Evolutionary conservation across 2,888 invertebrate genomes (phyloP), one percentile per base, ranked within the genome.

Genomic region (Eledona agricola): DNA sequence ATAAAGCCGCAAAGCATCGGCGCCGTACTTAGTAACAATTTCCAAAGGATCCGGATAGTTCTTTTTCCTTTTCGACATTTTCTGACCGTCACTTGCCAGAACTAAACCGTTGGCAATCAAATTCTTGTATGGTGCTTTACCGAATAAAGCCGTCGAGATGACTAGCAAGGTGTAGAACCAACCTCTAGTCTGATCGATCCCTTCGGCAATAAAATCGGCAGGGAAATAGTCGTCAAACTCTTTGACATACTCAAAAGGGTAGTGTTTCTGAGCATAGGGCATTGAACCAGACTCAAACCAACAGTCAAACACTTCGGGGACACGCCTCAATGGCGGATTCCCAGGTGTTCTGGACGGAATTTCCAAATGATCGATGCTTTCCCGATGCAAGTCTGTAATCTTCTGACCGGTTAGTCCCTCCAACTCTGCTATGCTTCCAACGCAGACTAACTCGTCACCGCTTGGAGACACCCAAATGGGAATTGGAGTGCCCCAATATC

Each of bases 251-350:
- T 97, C 94, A 76, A 99, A 99, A 0, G 99, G 99, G 75, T 93
- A 99, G 77, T 97, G 96, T 64, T 86, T 83, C 73, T 96, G 96
- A 0, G 96, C 98, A 71, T 96, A 99, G 0, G 99, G 99, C 99
- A 99, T 99, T 10, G 96, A 94, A 2, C 99, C 98, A 0, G 96
- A 96, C 75, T 99, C 99, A 78, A 99, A 99, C 99, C 99, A 99
- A 74, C 99, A 99, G 77, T 99, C 99, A 77, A 99, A 99, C 0
- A 99, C 98, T 77, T 98, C 96, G 0, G 88, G 72, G 2, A 99
- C 87, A 43, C 99, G 83, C 57, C 82, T 85, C 16, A 99, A 77
- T 5, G 91, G 90, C 2, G 95, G 93, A 50, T 87, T 83, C 3
- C 95, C 96, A 0, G 87, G 84, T 19, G 87, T 81, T 42, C 80